Base-by-base conservation (phyloP, 2,113 vertebrate genomes). In the Macaca mulatta region DNA sequence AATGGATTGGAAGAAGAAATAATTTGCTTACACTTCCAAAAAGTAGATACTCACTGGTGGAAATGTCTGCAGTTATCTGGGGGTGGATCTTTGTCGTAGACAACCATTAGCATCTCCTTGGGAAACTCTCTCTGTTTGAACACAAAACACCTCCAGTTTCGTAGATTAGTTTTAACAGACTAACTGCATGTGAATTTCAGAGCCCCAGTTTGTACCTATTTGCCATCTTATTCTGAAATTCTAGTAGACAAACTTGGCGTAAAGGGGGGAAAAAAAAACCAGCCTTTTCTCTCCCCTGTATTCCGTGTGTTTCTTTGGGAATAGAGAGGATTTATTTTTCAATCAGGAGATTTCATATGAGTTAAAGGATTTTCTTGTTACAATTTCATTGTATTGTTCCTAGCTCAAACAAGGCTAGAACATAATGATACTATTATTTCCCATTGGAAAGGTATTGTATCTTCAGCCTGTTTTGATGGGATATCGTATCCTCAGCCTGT, bases 291-390 rank as follows among this genome's bases (percentile, higher is more conserved):
- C 11, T n/a, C 11, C 18, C 48, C 70, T 94, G 14, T 2, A 72
- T 57, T 84, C 22, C 61, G 9, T 52, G 6, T 91, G 64, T 90
- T 93, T 81, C 77, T 94, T 95, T 79, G 40, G 38, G 61, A 97
- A 75, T 89, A 30, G 16, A 81, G 50, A 93, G 22, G 25, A 89
- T 89, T 96, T 55, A 32, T 79, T 83, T 95, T 95, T 89, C 57
- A 85, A 27, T 81, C 69, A 92, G 48, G 89, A 57, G 35, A 55
- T 96, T 59, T 89, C 17, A 59, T 81, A 70, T 52, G 16, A 94
- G 93, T 97, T 93, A 96, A 84, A 72, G 16, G 22, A 38, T 25
- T 79, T 85, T 94, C 43, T 92, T 85, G 82, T 96, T 92, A 97
- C 85, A 95, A 86, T 50, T 82, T 89, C 74, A 93, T 94, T 87